phyloP scores from a whole-genome alignment of 2,113 vertebrate species.

The Dendrocopos noguchii region DNA sequence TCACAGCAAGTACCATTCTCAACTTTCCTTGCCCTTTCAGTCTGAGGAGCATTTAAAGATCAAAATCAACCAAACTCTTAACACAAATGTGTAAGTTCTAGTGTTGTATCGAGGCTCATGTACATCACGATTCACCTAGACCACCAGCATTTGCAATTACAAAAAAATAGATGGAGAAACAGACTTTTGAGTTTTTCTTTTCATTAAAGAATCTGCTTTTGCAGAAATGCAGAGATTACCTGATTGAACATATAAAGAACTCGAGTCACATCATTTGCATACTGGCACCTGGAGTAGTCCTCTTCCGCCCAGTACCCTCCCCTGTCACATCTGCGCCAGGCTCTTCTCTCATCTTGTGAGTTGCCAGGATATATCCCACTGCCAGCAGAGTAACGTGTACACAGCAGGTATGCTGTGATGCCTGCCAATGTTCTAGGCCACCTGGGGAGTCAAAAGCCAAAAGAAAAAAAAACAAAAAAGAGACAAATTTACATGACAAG shows the following conservation, averaged over 20 bases:
- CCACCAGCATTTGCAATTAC: not conserved
- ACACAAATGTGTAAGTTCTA: not conserved
- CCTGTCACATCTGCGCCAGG: conserved; percentile 90
- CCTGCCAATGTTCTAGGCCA: conserved; percentile 96
- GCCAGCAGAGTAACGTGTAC: conserved; percentile 84
- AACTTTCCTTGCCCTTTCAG: not conserved
- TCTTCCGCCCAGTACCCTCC: conserved; percentile 92
- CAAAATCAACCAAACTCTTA: not conserved
- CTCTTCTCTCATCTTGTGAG: conserved; percentile 86
- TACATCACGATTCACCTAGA: not conserved
- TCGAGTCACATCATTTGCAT: conserved; percentile 93
- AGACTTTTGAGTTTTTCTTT: not conserved
- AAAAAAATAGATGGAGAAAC: not conserved
- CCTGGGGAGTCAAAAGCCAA: conserved; percentile 70
- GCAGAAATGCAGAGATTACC: conserved; percentile 74
- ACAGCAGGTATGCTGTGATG: conserved; percentile 89
- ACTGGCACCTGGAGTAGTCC: conserved; percentile 93
- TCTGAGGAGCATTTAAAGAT: not conserved
- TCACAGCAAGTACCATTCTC: not conserved
- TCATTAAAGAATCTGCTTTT: not conserved
- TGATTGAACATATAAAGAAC: conserved; percentile 96
- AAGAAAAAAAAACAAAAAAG: not conserved
- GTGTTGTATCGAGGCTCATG: not conserved
- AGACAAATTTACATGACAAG: conserved; percentile 28
- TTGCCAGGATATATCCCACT: conserved; percentile 86